phyloP scores from a whole-genome alignment of 2,888 invertebrate genomes.

The Encarsia formosa region DNA sequence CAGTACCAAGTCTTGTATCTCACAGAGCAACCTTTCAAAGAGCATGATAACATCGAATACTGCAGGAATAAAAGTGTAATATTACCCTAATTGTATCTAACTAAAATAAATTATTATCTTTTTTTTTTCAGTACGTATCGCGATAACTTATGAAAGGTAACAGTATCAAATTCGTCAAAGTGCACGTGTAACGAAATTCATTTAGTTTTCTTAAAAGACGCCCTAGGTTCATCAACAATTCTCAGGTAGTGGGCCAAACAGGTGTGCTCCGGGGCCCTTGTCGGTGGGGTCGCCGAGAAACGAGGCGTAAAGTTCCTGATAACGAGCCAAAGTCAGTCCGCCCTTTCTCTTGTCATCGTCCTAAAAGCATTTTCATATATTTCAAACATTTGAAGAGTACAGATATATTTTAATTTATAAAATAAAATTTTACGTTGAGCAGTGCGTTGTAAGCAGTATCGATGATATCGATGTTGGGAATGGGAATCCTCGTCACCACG shows the following conservation, averaged over 20 bases:
- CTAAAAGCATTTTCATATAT: conserved; percentile 49
- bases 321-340: conserved; percentile 71
- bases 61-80: conserved; percentile 10
- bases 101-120: conserved; percentile 21
- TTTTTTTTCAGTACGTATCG: conserved; percentile 11
- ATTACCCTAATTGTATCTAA: conserved; percentile 13
- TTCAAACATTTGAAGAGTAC: background rate
- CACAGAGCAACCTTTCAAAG: conserved; percentile 9
- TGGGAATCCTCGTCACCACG: conserved; percentile 75
- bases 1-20: conserved; percentile 19
- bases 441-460: conserved; percentile 75
- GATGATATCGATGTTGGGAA: conserved; percentile 70
- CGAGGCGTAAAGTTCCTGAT: conserved; percentile 79
- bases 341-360: conserved; percentile 78
- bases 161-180: conserved; percentile 16
- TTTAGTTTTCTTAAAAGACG: background rate
- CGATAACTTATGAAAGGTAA: conserved; percentile 15
- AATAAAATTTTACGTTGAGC: conserved; percentile 62
- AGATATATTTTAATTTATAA: no score
- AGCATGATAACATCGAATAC: conserved; percentile 5
- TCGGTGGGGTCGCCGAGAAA: conserved; percentile 75
- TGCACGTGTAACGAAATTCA: conserved; percentile 8
- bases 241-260: conserved; percentile 72
- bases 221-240: conserved; percentile 42
- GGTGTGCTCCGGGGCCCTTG: conserved; percentile 67